A percentile compares a stretch with the other conserved stretches of the same genome.
Conservation (phyloP, 2,113 vertebrate species). For the Pantherophis guttatus region DNA sequence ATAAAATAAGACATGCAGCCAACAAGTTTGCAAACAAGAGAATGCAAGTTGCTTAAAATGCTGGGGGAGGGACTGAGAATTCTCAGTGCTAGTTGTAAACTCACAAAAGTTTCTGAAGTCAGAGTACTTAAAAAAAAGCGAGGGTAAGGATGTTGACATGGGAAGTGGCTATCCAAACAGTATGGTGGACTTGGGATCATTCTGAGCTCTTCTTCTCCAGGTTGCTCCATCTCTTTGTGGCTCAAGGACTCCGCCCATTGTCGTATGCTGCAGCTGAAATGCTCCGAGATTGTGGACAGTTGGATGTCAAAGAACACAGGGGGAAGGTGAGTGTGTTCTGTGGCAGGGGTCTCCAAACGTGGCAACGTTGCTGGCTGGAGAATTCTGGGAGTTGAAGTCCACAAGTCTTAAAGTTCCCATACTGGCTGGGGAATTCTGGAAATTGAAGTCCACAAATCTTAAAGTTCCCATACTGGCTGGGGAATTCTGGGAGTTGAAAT, state of each 20-base stretch:
- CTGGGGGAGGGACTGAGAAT: neutral
- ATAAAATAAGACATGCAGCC: neutral
- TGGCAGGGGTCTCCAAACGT: neutral
- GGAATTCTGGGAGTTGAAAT: too few relatives aligned
- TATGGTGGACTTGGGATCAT: neutral
- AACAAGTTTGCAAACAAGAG: neutral
- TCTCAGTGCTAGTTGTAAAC: neutral
- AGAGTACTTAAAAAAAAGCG: too few relatives aligned
- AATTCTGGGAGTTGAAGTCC: too few relatives aligned
- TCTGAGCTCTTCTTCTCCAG: conserved; percentile 25
- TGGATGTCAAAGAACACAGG: conserved; percentile 86
- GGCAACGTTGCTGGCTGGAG: neutral
- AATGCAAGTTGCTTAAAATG: neutral
- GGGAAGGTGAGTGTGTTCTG: conserved; percentile 76
- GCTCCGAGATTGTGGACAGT: conserved; percentile 64
- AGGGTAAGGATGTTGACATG: neutral
- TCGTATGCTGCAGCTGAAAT: conserved; percentile 81
- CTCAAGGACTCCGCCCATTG: conserved; percentile 79
- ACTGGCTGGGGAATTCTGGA: too few relatives aligned
- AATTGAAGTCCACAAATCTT: too few relatives aligned
- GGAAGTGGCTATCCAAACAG: neutral
- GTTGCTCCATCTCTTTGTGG: conserved; percentile 85
- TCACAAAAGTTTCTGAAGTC: neutral
- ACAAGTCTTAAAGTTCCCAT: too few relatives aligned
- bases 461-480: too few relatives aligned